phyloP scores from a whole-genome alignment of 2,797 vertebrate species.

The Xiphorhynchus erythropygius region DNA sequence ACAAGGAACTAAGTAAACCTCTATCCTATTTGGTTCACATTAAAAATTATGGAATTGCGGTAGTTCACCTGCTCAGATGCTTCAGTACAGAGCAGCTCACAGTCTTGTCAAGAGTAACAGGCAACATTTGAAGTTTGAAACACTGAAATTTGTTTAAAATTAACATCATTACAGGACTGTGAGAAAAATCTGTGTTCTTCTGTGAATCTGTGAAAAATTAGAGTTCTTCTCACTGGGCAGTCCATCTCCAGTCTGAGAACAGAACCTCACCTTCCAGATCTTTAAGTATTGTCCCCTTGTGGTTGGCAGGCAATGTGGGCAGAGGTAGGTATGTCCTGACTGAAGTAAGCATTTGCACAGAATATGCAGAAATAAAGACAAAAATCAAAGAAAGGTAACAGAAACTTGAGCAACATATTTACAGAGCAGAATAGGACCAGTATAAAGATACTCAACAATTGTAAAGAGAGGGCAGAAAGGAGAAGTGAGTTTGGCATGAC shows the following conservation, averaged over 20 bases:
- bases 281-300: background rate
- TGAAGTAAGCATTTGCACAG: background rate
- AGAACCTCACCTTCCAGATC: background rate
- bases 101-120: background rate
- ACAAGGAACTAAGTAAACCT: background rate
- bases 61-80: background rate
- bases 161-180: background rate
- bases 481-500: background rate
- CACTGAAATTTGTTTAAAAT: background rate
- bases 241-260: background rate
- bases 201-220: background rate
- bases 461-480: background rate
- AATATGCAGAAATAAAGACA: background rate
- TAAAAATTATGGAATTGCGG: background rate
- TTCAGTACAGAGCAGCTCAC: background rate
- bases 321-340: background rate
- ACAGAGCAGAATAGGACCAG: rapidly evolving
- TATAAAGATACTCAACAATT: background rate
- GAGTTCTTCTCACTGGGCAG: background rate
- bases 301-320: background rate
- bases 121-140: background rate
- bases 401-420: background rate
- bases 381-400: background rate
- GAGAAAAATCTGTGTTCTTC: background rate
- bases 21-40: background rate